Evolutionary conservation across 2,797 vertebrate species (phyloP), one percentile per base, ranked within the genome.

Genomic region (Heterohyrax brucei): DNA sequence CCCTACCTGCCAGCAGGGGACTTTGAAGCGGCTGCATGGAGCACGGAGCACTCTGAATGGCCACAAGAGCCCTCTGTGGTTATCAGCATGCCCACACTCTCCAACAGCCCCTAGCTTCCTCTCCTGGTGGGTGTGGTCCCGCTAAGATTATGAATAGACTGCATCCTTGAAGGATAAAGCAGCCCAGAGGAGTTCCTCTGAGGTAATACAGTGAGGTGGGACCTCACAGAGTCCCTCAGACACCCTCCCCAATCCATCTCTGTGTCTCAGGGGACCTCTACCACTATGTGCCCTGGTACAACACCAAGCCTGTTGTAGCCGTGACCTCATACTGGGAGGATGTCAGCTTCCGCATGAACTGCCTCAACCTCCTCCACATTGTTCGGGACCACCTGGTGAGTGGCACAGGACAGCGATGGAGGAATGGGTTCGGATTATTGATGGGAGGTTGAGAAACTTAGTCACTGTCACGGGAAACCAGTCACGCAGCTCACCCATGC

Each of bases 311-410:
- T 0, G 98, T 98, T 12, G 98, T 76, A 9, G 98, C 98, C 0
- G 70, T 99, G 91, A 98, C 98, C 30, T 98, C 97, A 0, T 87
- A 26, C 14, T 99, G 98, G 98, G 98, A 99, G 78, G 98, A 98
- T 0, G 7, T 97, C 0, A 16, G 95, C 53, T 96, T 98, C 75
- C 98, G 98, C 0, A 96, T 98, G 85, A 96, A 97, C 1, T 87
- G 95, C 59, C 94, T 98, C 24, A 99, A 99, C 78, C 91, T 97
- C 4, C 96, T 99, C 7, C 93, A 97, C 0, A 5, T 92, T 5
- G 8, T 95, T 10, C 85, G 97, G 26, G 89, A 86, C 70, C 97
- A 22, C 50, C 93, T 99, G 98, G 98, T 98, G 96, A 97, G 98
- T 88, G 44, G 1, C 8, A 1, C 33, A 24, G 33, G 72, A n/a